phyloP scores from a whole-genome alignment of 2,113 vertebrate species.

The Brachirus orientalis region DNA sequence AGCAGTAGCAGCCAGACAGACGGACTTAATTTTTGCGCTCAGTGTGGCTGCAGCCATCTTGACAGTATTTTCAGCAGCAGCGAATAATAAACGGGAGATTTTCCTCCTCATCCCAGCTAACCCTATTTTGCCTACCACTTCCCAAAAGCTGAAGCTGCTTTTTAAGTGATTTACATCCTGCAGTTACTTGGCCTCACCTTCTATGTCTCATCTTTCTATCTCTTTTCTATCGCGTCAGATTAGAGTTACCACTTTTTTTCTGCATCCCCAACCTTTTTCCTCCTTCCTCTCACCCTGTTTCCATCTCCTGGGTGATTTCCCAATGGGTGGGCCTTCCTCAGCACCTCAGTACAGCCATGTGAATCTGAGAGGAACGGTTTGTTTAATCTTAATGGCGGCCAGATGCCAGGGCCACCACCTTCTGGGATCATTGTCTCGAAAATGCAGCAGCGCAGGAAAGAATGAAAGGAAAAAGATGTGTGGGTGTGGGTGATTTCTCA shows the following conservation, averaged over 20 bases:
- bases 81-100: constrained; percentile 34
- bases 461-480: constrained; percentile 23
- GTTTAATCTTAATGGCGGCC: constrained; percentile 61
- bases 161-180: not conserved
- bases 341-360: constrained; percentile 28
- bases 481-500: constrained; percentile 44
- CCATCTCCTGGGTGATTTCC: constrained; percentile 48
- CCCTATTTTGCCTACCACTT: not conserved
- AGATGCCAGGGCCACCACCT: constrained; percentile 61
- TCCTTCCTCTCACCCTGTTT: constrained; percentile 12
- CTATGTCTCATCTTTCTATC: not conserved
- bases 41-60: constrained; percentile 62
- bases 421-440: constrained; percentile 51
- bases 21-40: constrained; percentile 34
- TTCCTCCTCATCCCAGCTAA: constrained; percentile 6
- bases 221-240: not conserved
- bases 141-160: constrained; percentile 11
- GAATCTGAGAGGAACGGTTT: constrained; percentile 59
- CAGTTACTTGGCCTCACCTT: constrained; percentile 11
- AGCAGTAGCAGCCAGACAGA: constrained; percentile 44
- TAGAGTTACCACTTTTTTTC: not conserved
- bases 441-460: constrained; percentile 43
- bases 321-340: constrained; percentile 27
- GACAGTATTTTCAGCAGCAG: constrained; percentile 42
- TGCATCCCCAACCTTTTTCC: constrained; percentile 25